These are phyloP conservation scores for Sycon ciliatum DNA, from an alignment of 37 sponge, comb jelly and placozoan genomes.

Conservation along the genomic window DNA sequence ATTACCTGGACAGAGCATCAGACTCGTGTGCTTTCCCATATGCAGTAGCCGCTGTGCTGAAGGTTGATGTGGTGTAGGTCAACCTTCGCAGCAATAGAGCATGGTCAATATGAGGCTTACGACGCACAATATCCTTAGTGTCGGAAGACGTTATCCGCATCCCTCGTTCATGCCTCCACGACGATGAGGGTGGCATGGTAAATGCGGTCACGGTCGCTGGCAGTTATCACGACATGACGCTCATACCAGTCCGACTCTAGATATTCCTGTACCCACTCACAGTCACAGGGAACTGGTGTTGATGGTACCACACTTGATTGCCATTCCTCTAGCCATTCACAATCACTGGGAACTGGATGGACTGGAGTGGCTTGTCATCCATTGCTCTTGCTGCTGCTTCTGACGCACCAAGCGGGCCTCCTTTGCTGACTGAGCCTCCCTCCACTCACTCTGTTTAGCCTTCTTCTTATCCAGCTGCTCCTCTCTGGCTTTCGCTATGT, in stretches of 20 bases:
- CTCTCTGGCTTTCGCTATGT: background rate
- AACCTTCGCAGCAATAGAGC: slow-evolving; percentile 14
- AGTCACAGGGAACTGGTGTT: slow-evolving; percentile 24
- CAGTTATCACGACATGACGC: background rate
- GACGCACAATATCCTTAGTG: slow-evolving; percentile 15
- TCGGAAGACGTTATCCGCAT: slow-evolving; percentile 10
- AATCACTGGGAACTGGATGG: too few species aligned
- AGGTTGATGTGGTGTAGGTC: background rate
- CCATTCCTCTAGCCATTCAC: too few species aligned
- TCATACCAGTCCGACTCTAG: slow-evolving; percentile 8
- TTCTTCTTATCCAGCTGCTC: background rate
- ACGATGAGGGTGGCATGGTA: too few species aligned
- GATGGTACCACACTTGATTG: too few species aligned
- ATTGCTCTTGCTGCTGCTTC: background rate
- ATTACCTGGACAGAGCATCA: background rate
- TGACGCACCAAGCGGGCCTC: background rate
- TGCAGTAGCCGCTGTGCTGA: background rate
- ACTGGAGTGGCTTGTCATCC: too few species aligned
- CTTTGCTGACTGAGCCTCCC: slow-evolving; percentile 1
- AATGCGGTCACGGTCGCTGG: too few species aligned
- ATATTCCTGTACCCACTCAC: slow-evolving; percentile 15
- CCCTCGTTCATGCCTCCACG: background rate
- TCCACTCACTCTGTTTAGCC: slow-evolving; percentile 18
- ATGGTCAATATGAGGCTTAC: slow-evolving; percentile 12
- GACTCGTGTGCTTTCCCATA: slow-evolving; percentile 12